Evolutionary conservation across 2,797 vertebrate genomes (phyloP), one percentile per base, ranked within the genome.

Genomic region (Protonibea diacanthus): DNA sequence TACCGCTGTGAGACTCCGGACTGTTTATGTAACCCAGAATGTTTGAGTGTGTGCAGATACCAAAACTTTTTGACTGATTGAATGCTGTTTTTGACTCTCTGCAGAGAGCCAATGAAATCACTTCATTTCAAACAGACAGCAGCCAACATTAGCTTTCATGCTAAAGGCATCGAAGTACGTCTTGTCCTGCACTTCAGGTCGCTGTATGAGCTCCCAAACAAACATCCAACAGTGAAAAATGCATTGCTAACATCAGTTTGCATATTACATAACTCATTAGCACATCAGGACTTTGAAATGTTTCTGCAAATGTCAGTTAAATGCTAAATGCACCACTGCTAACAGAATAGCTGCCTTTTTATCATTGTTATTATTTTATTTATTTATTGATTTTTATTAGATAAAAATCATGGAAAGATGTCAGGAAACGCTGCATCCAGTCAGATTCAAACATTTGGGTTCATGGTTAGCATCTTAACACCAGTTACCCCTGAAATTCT

Each of bases 1-100:
- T 45, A 81, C 60, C 65, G 66, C 56, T 49, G 69, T 63, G 68
- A 67, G 69, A 84, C 48, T 21, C 33, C 6, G 7, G 9, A 14
- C 74, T 78, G 42, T 86, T 72, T 70, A 17, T 71, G 29, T 13
- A 23, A 47, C 47, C 13, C 25, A 10, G 48, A 52, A 33, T 64
- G 57, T 27, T 64, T 27, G 9, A 48, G 29, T 48, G 29, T 72
- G 51, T 21, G 29, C 45, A 51, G 23, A 62, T n/a, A 21, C n/a
- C 7, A 40, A 14, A 27, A 21, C 8, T 40, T 51, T 52, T 6
- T 18, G 49, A 21, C 23, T 9, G 47, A 77, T 25, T 44, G 42
- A 14, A 14, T 44, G 42, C 42, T 14, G 42, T 44, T 44, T 21
- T 11, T 51, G 48, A 51, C 48, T 51, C 12, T 21, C 33, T 38